phyloP scores from a whole-genome alignment of 2,797 vertebrate genomes.

The Artibeus lituratus region DNA sequence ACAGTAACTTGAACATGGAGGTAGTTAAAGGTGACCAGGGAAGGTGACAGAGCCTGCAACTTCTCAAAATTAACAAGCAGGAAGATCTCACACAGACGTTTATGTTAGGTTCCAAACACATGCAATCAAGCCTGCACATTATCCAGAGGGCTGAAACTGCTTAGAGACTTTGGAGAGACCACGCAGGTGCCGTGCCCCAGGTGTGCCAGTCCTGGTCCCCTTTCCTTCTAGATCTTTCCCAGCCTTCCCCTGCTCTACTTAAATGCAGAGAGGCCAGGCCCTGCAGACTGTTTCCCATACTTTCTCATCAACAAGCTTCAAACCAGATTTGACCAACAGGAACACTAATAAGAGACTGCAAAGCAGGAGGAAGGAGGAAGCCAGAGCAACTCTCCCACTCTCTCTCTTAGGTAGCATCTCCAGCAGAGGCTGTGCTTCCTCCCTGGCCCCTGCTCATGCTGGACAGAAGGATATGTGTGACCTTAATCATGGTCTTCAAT shows the following conservation, averaged over 20 bases:
- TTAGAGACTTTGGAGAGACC: not conserved
- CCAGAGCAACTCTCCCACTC: not conserved
- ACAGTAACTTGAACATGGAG: not conserved
- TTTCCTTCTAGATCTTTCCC: not conserved
- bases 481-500: not conserved
- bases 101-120: not conserved
- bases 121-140: not conserved
- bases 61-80: not conserved
- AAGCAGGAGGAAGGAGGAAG: not conserved
- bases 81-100: not conserved
- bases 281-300: not conserved
- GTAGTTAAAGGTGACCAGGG: not conserved
- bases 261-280: not conserved
- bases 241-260: not conserved
- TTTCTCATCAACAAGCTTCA: not conserved
- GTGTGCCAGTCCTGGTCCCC: not conserved
- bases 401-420: not conserved
- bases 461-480: not conserved
- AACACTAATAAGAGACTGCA: not conserved
- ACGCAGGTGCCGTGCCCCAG: not conserved
- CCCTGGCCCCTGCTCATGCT: not conserved
- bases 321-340: not conserved
- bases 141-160: not conserved
- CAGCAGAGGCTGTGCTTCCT: not conserved
- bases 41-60: not conserved